These are phyloP conservation scores for Hedya salicella DNA, from an alignment of 2,888 invertebrate genomes.

Conservation along the genomic window DNA sequence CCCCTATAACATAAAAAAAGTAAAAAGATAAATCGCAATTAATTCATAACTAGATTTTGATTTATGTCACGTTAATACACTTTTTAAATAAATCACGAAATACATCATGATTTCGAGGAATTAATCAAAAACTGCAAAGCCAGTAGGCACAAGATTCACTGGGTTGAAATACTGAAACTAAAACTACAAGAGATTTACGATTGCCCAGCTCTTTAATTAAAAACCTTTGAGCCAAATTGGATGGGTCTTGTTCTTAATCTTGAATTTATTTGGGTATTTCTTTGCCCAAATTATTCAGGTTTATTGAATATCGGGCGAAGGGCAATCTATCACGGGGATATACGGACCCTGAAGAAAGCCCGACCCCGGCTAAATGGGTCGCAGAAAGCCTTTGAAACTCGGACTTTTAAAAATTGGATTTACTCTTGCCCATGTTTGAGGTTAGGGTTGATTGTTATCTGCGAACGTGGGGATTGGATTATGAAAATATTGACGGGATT, in stretches of 20 bases:
- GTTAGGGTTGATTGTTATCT: conserved; percentile 55
- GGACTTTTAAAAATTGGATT: conserved; percentile 71
- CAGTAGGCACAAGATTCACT: neutral
- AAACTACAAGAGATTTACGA: conserved; percentile 50
- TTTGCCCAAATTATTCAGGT: conserved; percentile 73
- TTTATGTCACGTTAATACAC: neutral
- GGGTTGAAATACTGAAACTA: conserved; percentile 42
- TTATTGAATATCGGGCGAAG: conserved; percentile 70
- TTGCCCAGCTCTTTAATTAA: conserved; percentile 63
- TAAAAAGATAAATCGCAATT: no score
- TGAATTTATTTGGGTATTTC: conserved; percentile 66
- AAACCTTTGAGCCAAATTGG: conserved; percentile 61
- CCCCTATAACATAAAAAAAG: no score
- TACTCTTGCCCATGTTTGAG: conserved; percentile 63
- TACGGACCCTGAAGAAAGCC: conserved; percentile 59
- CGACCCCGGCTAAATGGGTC: conserved; percentile 67
- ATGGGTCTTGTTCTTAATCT: conserved; percentile 60
- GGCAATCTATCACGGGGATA: conserved; percentile 72
- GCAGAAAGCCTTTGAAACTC: conserved; percentile 64
- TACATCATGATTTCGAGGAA: neutral
- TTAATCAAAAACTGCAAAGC: conserved; percentile 5
- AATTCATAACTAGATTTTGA: neutral
- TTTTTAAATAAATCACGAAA: neutral
- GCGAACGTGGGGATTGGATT: conserved; percentile 5
- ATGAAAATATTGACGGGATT: conserved; percentile 20